Base-by-base conservation (phyloP, 2,888 invertebrate species). In the Agrochola lota region DNA sequence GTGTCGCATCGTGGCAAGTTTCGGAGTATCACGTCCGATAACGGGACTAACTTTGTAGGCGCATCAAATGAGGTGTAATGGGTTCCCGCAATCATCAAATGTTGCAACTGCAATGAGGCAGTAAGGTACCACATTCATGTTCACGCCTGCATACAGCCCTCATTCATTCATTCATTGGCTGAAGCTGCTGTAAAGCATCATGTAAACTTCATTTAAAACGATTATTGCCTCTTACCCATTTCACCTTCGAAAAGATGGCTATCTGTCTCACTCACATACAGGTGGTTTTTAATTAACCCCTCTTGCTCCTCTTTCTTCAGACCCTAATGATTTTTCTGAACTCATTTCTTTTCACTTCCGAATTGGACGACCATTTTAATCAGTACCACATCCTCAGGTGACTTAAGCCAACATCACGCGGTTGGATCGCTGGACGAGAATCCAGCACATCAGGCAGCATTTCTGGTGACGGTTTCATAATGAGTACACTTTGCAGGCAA, bases 101-200 rank as follows among this genome's bases (percentile, higher is more conserved):
- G 2, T 35, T 15, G 30, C 30, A 52, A 52, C 30, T 30, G 23
- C 8, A 68, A 30, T 68, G 6, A 35, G 2, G 5, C 23, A 23
- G 49, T 8, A 49, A 49, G 30, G 23, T 15, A 49, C 30, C 15
- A 11, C 17, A 55, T 69, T 55, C 3, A 40, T 40, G 40, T n/a
- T 55, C 6, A 55, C n/a, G 11, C 17, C 35, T 35, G 17, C 11
- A 35, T 35, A 55, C 17, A 55, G 69, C n/a, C n/a, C n/a, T 52
- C n/a, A n/a, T 69, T 55, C 40, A 40, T 35, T 3, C 17, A 69
- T 69, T n/a, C n/a, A 69, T 40, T n/a, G 20, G 35, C n/a, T 55
- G 11, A 68, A 69, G 55, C 69, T 17, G n/a, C 35, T 68, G n/a
- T 35, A 43, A 60, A 60, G n/a, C n/a, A 60, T 30, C 26, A 30